Conservation (phyloP, 2,888 invertebrate species). For the Acrocyrtus sp. region DNA sequence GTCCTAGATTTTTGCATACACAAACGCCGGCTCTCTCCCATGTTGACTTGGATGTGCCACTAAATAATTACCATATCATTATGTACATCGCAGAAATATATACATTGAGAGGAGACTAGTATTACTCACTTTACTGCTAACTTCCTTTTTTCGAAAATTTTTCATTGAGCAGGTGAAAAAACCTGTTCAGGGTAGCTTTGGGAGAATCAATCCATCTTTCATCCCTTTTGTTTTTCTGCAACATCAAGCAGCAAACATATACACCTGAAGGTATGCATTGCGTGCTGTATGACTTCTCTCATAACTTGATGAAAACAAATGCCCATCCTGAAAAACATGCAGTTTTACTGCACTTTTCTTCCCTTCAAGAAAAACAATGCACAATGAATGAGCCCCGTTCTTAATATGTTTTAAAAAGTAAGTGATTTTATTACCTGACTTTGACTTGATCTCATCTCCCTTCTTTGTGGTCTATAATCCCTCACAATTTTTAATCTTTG, state of each 20-base stretch:
- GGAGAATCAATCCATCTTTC: too few species aligned
- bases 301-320: too few species aligned
- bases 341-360: constrained; percentile 8
- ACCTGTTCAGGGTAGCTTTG: constrained; percentile 36
- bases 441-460: background rate
- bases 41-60: constrained; percentile 30
- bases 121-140: background rate
- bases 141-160: constrained; percentile 11
- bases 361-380: background rate
- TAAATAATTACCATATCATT: constrained; percentile 42
- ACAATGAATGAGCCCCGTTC: background rate
- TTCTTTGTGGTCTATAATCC: background rate
- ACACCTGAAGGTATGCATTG: too few species aligned
- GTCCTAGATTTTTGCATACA: constrained; percentile 46
- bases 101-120: background rate
- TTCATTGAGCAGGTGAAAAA: constrained; percentile 27
- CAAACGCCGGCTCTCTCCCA: constrained; percentile 7
- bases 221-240: too few species aligned
- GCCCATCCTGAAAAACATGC: too few species aligned
- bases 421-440: constrained; percentile 17
- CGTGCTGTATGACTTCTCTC: too few species aligned
- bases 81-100: background rate
- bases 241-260: too few species aligned
- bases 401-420: constrained; percentile 5
- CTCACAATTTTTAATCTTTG: background rate